These are phyloP conservation scores for Pseudomyrmex dendroicus DNA, from an alignment of 1,140 invertebrate genomes.

Conservation along the genomic window DNA sequence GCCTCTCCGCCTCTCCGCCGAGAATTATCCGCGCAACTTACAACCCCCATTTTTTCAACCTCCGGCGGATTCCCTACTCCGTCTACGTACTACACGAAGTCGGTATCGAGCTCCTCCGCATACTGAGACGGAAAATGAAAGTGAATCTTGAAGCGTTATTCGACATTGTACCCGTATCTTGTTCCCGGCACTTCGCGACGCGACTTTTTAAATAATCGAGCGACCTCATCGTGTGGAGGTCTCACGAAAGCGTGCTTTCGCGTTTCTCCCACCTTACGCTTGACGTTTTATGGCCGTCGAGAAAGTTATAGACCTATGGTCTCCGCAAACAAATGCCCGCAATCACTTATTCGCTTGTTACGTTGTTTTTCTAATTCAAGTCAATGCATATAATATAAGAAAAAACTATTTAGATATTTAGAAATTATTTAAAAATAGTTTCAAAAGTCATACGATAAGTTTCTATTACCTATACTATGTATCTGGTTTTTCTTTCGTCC, in stretches of 20 bases:
- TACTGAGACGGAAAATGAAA: slow-evolving; percentile 77
- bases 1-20: slow-evolving; percentile 49
- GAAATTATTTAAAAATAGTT: no score
- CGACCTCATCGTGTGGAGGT: slow-evolving; percentile 31
- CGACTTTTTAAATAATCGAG: slow-evolving; percentile 81
- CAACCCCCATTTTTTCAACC: slow-evolving; percentile 77
- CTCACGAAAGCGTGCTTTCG: slow-evolving; percentile 25
- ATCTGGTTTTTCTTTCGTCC: not conserved
- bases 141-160: slow-evolving; percentile 81
- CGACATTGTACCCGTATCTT: slow-evolving; percentile 41
- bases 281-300: slow-evolving; percentile 35
- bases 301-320: slow-evolving; percentile 47
- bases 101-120: slow-evolving; percentile 49
- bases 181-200: slow-evolving; percentile 54
- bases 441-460: not conserved
- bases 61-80: slow-evolving; percentile 63
- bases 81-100: slow-evolving; percentile 12
- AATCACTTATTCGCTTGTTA: slow-evolving; percentile 30
- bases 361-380: not conserved
- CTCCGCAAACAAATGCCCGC: slow-evolving; percentile 1
- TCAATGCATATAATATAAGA: not conserved
- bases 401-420: no score
- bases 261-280: slow-evolving; percentile 34
- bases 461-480: not conserved
- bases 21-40: slow-evolving; percentile 79